Conservation (phyloP, 2,888 invertebrate species). For the Dicyrtomina minuta region DNA sequence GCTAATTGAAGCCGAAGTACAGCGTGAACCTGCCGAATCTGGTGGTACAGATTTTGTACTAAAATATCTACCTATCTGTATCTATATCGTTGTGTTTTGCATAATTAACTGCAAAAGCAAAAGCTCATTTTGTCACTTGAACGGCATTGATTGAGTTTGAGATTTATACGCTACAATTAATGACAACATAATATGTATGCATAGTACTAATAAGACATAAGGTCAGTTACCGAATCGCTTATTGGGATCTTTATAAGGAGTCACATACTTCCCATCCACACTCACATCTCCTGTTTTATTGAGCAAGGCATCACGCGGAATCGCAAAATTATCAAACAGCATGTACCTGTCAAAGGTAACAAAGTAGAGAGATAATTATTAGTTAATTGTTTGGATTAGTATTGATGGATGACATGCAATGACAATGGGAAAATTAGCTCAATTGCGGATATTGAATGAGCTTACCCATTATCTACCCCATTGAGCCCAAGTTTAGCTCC, state of each 20-base stretch:
- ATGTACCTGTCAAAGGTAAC: slow-evolving; percentile 57
- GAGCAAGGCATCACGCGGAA: slow-evolving; percentile 79
- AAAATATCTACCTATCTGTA: too few species aligned
- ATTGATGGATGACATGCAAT: not conserved
- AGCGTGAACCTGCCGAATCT: too few species aligned
- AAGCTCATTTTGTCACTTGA: too few species aligned
- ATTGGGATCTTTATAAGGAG: slow-evolving; percentile 84
- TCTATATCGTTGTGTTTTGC: too few species aligned
- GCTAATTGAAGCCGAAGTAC: too few species aligned
- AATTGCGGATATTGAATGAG: not conserved
- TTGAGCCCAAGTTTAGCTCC: slow-evolving; percentile 89
- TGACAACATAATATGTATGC: too few species aligned
- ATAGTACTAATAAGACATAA: too few species aligned
- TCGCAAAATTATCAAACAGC: slow-evolving; percentile 81
- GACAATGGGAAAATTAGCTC: not conserved
- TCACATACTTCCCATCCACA: slow-evolving; percentile 81
- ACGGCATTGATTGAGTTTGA: too few species aligned
- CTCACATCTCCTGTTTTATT: slow-evolving; percentile 88
- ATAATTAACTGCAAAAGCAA: too few species aligned
- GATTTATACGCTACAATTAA: too few species aligned
- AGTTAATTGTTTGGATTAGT: not conserved
- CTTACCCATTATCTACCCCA: slow-evolving; percentile 87
- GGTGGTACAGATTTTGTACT: too few species aligned
- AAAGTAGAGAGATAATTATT: not conserved
- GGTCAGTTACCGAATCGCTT: slow-evolving; percentile 74